A percentile compares a stretch with the other conserved stretches of the same genome.
These are phyloP conservation scores for Lathronympha strigana DNA, from an alignment of 2,888 invertebrate species.

Conservation along the genomic window DNA sequence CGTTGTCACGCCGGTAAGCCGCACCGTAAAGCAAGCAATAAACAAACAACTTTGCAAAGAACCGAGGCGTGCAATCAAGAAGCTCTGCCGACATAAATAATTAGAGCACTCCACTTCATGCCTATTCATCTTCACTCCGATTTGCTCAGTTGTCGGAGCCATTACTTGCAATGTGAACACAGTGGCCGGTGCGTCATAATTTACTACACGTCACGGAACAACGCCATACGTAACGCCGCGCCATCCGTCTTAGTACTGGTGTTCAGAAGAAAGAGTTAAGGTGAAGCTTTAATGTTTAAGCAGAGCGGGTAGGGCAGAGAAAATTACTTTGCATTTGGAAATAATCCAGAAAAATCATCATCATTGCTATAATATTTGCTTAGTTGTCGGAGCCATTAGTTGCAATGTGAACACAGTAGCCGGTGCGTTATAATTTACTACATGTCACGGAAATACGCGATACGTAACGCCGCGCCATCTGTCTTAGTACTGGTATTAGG, in stretches of 20 bases:
- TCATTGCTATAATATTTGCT: no score
- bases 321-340: no score
- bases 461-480: slow-evolving; percentile 27
- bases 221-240: slow-evolving; percentile 26
- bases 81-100: neutral
- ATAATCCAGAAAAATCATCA: no score
- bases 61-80: neutral
- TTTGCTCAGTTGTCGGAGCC: slow-evolving; percentile 21
- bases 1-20: no score
- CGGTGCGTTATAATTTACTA: slow-evolving; percentile 32
- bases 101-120: slow-evolving; percentile 7
- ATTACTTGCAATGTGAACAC: slow-evolving; percentile 25
- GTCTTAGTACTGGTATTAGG: slow-evolving; percentile 18
- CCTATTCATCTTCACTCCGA: slow-evolving; percentile 23
- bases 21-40: neutral
- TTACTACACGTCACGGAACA: slow-evolving; percentile 24
- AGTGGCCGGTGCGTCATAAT: slow-evolving; percentile 28
- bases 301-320: neutral
- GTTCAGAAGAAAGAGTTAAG: slow-evolving; percentile 18
- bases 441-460: slow-evolving; percentile 19
- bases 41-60: slow-evolving; percentile 1
- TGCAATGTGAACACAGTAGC: slow-evolving; percentile 20
- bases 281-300: neutral
- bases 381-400: slow-evolving; percentile 23
- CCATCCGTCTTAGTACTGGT: slow-evolving; percentile 27